phyloP scores from a whole-genome alignment of 2,797 vertebrate species.

The Sebastes minor region DNA sequence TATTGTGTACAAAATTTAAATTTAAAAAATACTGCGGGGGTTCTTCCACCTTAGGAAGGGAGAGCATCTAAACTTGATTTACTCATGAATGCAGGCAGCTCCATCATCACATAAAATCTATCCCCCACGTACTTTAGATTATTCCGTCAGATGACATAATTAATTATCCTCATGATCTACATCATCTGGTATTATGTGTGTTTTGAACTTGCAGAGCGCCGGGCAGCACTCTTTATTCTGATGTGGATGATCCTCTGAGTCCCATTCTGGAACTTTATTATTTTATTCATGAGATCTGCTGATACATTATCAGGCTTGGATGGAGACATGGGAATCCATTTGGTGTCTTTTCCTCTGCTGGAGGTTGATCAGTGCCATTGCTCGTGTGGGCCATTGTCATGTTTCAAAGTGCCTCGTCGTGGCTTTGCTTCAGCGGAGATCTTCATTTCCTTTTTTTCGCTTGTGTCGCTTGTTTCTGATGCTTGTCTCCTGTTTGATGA shows the following conservation, averaged over 20 bases:
- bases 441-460: constrained; percentile 56
- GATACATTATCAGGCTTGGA: constrained; percentile 42
- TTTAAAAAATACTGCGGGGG: constrained; percentile 1
- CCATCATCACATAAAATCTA: neutral
- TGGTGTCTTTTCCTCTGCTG: constrained; percentile 10
- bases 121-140: constrained; percentile 35
- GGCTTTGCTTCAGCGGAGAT: constrained; percentile 45
- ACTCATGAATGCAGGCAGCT: constrained; percentile 2
- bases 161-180: constrained; percentile 35
- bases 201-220: constrained; percentile 20
- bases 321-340: constrained; percentile 46
- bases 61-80: constrained; percentile 51
- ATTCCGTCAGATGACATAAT: constrained; percentile 55
- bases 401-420: constrained; percentile 36
- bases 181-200: constrained; percentile 4
- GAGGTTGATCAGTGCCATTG: constrained; percentile 33
- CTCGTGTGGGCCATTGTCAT: constrained; percentile 26
- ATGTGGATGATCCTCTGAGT: constrained; percentile 35
- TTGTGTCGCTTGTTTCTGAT: constrained; percentile 37
- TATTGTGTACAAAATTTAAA: constrained; percentile 47
- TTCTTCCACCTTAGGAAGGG: constrained; percentile 4
- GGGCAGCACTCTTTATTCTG: neutral
- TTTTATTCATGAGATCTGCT: constrained; percentile 65
- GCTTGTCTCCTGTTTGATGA: constrained; percentile 34
- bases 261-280: constrained; percentile 38